Base-by-base conservation (phyloP, 2,797 vertebrate genomes). In the Leptoclinus maculatus region DNA sequence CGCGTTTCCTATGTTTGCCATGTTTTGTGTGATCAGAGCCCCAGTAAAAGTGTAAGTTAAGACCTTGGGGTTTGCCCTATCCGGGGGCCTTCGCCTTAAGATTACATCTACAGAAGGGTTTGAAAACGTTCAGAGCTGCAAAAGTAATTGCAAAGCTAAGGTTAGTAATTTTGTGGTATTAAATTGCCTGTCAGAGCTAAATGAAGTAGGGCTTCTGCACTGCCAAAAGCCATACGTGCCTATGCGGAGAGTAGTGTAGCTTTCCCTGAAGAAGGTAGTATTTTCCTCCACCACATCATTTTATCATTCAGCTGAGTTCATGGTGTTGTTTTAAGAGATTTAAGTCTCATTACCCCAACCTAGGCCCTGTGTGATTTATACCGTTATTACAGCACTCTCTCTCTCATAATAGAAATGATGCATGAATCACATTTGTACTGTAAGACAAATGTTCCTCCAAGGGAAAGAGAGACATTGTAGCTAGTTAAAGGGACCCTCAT, bases 111-210 rank as follows among this genome's bases (percentile, higher is more conserved):
- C 86, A 90, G 88, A 90, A 79, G 76, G 86, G 81, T 87, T 87
- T 88, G 90, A 88, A 91, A 93, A 89, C 82, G 86, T 93, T 94
- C 91, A 89, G 91, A 91, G 92, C 92, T 93, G 94, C 91, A 94
- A 93, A 95, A 95, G 92, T 95, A 94, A 95, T 95, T 94, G 93
- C 89, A 89, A 91, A 94, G 90, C 93, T 92, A 93, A 94, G 93
- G 93, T 94, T 95, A 93, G 94, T 94, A 94, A 95, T 95, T 94
- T 94, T 95, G 94, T 88, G 92, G 92, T 94, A 94, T 95, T 94
- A 94, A 95, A 94, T 95, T 93, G 93, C 93, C 94, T 94, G 90
- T 95, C 94, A 91, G 87, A 83, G 85, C 92, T 93, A 94, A 94
- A 95, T 95, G 93, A 95, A 95, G 94, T 93, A 95, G 92, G 89